Percentiles rank a stretch among this genome's conserved stretches.
Conservation (phyloP, 2,888 invertebrate species). For the Pterobdella sp. region DNA sequence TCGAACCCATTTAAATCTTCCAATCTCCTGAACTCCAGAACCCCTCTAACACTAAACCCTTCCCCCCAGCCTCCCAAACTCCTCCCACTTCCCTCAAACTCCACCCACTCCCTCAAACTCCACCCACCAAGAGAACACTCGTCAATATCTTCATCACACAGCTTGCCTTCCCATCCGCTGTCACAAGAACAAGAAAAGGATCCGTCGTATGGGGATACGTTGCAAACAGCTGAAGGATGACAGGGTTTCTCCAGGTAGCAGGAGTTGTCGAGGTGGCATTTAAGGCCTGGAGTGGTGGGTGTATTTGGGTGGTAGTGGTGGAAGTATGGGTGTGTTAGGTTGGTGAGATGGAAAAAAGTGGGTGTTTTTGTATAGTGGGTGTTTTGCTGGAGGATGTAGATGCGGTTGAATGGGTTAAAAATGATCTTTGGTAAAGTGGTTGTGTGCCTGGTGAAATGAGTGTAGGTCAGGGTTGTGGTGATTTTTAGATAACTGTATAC, state of each 20-base stretch:
- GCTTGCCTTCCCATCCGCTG: slow-evolving; percentile 79
- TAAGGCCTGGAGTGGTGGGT: slow-evolving; percentile 60
- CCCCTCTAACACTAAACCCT: not conserved
- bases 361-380: not conserved
- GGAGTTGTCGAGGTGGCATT: slow-evolving; percentile 91
- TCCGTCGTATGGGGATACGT: slow-evolving; percentile 75
- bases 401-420: not conserved
- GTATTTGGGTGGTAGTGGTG: not conserved
- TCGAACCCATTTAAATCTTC: too few relatives aligned
- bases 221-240: slow-evolving; percentile 80
- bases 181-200: slow-evolving; percentile 86
- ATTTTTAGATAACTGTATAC: not conserved
- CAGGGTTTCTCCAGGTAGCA: slow-evolving; percentile 74
- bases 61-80: not conserved
- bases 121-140: slow-evolving; percentile 70
- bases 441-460: not conserved
- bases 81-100: not conserved
- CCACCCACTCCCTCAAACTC: not conserved
- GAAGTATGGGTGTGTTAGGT: not conserved
- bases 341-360: not conserved
- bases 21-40: not conserved
- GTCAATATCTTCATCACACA: slow-evolving; percentile 77
- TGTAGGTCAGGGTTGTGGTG: not conserved
- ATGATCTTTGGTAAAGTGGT: not conserved
- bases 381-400: not conserved